Conservation (phyloP, 2,888 invertebrate species). For the Erebia epiphron region DNA sequence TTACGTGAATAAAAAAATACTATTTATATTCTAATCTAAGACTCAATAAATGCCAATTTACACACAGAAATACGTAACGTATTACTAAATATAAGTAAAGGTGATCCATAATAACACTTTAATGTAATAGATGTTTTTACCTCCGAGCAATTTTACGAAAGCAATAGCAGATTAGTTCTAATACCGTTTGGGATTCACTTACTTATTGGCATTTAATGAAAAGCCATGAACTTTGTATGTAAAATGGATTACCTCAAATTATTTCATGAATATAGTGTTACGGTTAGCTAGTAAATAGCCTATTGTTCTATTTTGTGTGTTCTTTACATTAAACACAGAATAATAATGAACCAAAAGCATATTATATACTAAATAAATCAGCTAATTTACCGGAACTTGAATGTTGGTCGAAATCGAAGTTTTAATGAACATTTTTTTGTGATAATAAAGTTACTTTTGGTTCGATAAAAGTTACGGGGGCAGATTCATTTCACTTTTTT, state of each 20-base stretch:
- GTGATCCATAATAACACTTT: slow-evolving; percentile 5
- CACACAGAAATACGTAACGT: slow-evolving; percentile 11
- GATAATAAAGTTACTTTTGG: too few species aligned
- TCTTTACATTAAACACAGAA: too few species aligned
- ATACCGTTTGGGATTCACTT: slow-evolving; percentile 30
- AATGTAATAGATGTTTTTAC: slow-evolving; percentile 19
- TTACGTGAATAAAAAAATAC: neutral
- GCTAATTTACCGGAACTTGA: too few species aligned
- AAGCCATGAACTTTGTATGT: slow-evolving; percentile 26
- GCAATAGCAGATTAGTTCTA: slow-evolving; percentile 27
- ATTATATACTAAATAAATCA: too few species aligned
- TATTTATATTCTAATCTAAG: slow-evolving; percentile 1
- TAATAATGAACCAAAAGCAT: too few species aligned
- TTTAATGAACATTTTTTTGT: too few species aligned
- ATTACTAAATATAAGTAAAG: slow-evolving; percentile 17
- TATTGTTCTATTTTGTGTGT: neutral
- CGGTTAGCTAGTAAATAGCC: neutral
- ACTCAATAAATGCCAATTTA: slow-evolving; percentile 10
- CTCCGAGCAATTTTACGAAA: slow-evolving; percentile 26
- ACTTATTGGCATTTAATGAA: slow-evolving; percentile 31
- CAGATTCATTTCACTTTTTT: too few species aligned
- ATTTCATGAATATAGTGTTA: neutral
- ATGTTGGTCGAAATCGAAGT: too few species aligned
- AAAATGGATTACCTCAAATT: slow-evolving; percentile 25
- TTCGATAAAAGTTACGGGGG: too few species aligned